Evolutionary conservation across 2,113 vertebrate species (phyloP).

Genomic region (Axis porcinus): DNA sequence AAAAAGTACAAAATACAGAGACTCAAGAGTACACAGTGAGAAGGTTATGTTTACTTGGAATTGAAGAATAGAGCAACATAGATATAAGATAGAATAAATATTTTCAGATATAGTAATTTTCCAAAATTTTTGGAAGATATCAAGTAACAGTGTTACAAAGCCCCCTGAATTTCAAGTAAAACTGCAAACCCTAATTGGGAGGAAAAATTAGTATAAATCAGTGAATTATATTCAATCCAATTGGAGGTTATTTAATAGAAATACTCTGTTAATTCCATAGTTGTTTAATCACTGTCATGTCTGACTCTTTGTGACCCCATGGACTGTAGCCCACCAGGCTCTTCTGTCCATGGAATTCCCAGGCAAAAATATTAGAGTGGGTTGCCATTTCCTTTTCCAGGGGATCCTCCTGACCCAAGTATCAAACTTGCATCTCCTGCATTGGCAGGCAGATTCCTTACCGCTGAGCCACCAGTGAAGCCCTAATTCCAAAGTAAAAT

Average conservation of each 20-base stretch:
- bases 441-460: background rate
- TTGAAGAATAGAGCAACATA: background rate
- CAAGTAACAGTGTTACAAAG: background rate
- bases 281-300: background rate
- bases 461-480: background rate
- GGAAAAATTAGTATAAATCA: background rate
- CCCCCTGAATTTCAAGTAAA: background rate
- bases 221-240: background rate
- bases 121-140: background rate
- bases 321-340: background rate
- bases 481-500: background rate
- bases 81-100: background rate
- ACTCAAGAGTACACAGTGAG: background rate
- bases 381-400: background rate
- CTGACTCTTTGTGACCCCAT: background rate
- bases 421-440: background rate
- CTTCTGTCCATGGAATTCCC: background rate
- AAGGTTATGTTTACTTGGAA: background rate
- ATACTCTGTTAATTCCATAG: background rate
- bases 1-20: background rate
- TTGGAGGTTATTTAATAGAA: background rate
- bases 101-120: background rate
- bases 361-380: background rate
- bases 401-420: background rate
- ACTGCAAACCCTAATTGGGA: background rate